These are phyloP conservation scores for Marcusenius ussheri DNA, from an alignment of 2,113 vertebrate species.

Conservation along the genomic window DNA sequence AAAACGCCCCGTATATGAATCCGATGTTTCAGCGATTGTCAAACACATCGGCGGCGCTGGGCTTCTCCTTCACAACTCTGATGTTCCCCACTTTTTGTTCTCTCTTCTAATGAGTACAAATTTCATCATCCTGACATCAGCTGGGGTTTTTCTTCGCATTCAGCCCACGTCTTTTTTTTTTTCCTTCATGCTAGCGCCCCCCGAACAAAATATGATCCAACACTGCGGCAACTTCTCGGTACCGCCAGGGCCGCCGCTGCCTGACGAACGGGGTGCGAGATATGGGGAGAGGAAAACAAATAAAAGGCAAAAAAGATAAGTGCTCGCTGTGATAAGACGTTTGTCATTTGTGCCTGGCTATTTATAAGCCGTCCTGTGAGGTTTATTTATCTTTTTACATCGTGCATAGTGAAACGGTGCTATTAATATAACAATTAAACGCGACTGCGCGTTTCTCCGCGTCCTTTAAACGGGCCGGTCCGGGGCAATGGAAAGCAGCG, in stretches of 20 bases:
- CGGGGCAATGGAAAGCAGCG: background rate
- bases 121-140: slow-evolving; percentile 19
- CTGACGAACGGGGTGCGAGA: background rate
- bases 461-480: background rate
- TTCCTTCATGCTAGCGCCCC: background rate
- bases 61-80: slow-evolving; percentile 23
- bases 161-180: background rate
- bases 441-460: background rate
- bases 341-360: background rate
- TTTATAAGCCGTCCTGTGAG: background rate
- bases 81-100: slow-evolving; percentile 18
- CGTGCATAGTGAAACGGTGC: background rate
- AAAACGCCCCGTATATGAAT: background rate
- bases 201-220: slow-evolving; percentile 15
- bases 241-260: background rate
- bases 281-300: background rate
- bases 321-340: background rate
- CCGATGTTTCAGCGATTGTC: background rate
- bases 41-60: slow-evolving; percentile 18
- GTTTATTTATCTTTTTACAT: background rate
- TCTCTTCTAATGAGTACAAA: slow-evolving; percentile 14
- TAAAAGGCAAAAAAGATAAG: background rate
- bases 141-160: background rate
- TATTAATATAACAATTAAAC: background rate
- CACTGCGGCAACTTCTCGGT: background rate